Evolutionary conservation across 1,140 invertebrate species (phyloP).

Genomic region (Delia radicum): DNA sequence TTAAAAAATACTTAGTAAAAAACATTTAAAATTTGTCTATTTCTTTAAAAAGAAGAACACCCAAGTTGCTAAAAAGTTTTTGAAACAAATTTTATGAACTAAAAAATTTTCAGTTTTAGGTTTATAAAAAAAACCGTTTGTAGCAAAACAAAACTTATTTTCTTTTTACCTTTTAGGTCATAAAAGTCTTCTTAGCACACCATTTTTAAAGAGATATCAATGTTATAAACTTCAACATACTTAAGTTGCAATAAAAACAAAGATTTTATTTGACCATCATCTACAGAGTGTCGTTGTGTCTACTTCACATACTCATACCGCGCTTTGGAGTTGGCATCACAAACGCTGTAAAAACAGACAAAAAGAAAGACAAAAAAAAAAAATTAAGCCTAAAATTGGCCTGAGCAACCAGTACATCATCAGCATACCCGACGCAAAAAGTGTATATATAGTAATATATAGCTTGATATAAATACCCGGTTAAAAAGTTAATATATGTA

Average conservation of each 20-base stretch:
- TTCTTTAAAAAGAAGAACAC: neutral
- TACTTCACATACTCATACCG: neutral
- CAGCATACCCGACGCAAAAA: too few species aligned
- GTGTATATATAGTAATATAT: too few species aligned
- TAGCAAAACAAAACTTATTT: neutral
- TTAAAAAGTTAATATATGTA: too few species aligned
- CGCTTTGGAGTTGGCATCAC: neutral
- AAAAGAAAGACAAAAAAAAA: neutral
- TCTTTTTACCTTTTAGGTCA: neutral
- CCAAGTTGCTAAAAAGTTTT: neutral
- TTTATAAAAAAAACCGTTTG: neutral
- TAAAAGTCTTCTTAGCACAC: slow-evolving; percentile 2
- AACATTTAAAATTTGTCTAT: neutral
- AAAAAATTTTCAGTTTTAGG: neutral
- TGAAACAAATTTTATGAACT: neutral
- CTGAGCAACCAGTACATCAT: neutral
- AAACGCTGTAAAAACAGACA: neutral
- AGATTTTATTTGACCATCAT: slow-evolving; percentile 42
- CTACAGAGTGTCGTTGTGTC: neutral
- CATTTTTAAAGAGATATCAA: slow-evolving; percentile 16
- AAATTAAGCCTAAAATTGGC: neutral
- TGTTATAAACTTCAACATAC: slow-evolving; percentile 38
- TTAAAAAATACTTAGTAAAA: too few species aligned
- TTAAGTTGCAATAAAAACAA: slow-evolving; percentile 54
- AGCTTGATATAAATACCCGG: too few species aligned